Conservation (phyloP, 2,888 invertebrate species). For the Troides aeacus region DNA sequence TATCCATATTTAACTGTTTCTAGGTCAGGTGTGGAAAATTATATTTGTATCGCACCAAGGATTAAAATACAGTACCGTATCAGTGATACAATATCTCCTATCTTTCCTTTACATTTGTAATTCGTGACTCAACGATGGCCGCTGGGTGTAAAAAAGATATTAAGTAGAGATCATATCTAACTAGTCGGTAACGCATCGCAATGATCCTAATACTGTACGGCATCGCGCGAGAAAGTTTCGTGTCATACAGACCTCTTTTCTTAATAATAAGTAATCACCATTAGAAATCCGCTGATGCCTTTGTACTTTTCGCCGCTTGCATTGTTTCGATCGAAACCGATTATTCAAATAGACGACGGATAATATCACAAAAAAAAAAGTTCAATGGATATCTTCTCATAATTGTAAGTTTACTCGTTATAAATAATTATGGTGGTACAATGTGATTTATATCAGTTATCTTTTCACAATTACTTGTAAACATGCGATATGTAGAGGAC, state of each 20-base stretch:
- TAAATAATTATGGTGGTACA: constrained; percentile 4
- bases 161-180: constrained; percentile 20
- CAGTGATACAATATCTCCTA: neutral
- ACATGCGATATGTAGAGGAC: constrained; percentile 6
- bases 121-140: constrained; percentile 11
- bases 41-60: neutral
- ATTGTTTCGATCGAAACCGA: constrained; percentile 22
- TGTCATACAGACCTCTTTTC: constrained; percentile 42
- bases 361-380: constrained; percentile 16
- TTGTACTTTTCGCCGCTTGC: constrained; percentile 20
- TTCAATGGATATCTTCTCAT: constrained; percentile 10
- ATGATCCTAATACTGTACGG: constrained; percentile 43
- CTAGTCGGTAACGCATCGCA: constrained; percentile 19
- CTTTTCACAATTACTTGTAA: neutral
- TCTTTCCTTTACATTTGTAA: neutral
- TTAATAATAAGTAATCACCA: constrained; percentile 42
- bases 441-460: constrained; percentile 7
- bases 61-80: neutral
- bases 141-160: constrained; percentile 18
- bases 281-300: constrained; percentile 36
- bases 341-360: constrained; percentile 17
- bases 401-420: constrained; percentile 3
- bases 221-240: constrained; percentile 53
- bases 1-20: neutral
- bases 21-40: neutral